phyloP scores from a whole-genome alignment of 2,797 vertebrate genomes.

The Spizella passerina region DNA sequence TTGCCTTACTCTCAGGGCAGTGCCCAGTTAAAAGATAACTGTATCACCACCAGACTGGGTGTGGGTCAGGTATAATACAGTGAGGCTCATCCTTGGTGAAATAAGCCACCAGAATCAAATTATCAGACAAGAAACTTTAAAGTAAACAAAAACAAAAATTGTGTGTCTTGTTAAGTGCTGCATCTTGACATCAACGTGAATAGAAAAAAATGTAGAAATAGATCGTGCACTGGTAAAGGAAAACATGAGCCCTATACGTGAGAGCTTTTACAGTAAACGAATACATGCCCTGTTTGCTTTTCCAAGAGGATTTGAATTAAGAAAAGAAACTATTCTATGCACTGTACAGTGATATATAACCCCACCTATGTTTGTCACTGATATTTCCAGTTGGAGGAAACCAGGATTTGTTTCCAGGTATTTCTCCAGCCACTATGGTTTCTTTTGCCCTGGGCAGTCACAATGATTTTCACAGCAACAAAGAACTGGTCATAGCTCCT shows the following conservation, averaged over 20 bases:
- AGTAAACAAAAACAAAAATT: not conserved
- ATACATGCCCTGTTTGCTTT: not conserved
- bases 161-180: not conserved
- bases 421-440: not conserved
- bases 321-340: not conserved
- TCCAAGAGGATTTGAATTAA: not conserved
- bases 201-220: not conserved
- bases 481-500: not conserved
- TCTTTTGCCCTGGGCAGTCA: not conserved
- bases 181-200: not conserved
- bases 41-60: not conserved
- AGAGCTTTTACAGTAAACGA: not conserved
- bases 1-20: not conserved
- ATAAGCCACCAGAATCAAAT: not conserved
- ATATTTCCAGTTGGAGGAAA: not conserved
- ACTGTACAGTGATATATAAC: not conserved
- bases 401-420: not conserved
- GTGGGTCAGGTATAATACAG: not conserved
- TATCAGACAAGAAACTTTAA: not conserved
- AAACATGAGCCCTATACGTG: not conserved
- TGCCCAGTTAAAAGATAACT: not conserved
- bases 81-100: not conserved
- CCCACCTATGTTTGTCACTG: not conserved
- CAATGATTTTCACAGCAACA: not conserved
- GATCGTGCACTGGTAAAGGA: not conserved